A percentile compares a stretch with the other conserved stretches of the same genome.
phyloP scores from a whole-genome alignment of 2,888 invertebrate genomes.

The Phyllotreta striolata region DNA sequence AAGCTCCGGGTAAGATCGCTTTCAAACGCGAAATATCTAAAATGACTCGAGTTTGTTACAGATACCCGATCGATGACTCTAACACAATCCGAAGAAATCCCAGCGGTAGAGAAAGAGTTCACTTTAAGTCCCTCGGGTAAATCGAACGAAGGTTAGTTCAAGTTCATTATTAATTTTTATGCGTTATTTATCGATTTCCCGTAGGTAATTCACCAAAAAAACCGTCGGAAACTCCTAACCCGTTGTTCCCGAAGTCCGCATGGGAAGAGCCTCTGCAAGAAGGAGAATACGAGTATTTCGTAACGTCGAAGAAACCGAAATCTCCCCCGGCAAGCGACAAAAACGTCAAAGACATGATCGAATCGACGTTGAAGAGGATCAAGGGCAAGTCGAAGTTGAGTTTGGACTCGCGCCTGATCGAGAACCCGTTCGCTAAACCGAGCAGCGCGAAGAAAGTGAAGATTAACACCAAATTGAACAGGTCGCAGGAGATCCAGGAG shows the following conservation, averaged over 20 bases:
- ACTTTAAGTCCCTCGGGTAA: constrained; percentile 3
- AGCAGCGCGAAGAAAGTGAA: constrained; percentile 71
- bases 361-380: constrained; percentile 34
- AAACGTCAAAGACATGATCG: constrained; percentile 36
- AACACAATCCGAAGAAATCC: neutral
- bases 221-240: constrained; percentile 30
- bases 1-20: constrained; percentile 4
- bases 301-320: constrained; percentile 51
- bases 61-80: no score
- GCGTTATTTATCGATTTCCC: neutral
- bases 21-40: neutral
- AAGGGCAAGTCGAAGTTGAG: constrained; percentile 42
- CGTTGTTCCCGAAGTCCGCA: constrained; percentile 49
- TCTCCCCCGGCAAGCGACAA: constrained; percentile 33
- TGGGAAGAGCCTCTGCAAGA: constrained; percentile 61
- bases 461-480: constrained; percentile 75
- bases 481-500: constrained; percentile 75
- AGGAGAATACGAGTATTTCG: constrained; percentile 59
- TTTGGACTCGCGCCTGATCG: constrained; percentile 45
- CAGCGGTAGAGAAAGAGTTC: neutral
- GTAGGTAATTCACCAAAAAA: constrained; percentile 34
- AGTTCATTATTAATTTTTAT: no score
- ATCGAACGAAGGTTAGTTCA: no score
- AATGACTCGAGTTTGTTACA: no score
- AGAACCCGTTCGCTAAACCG: constrained; percentile 39